phyloP scores from a whole-genome alignment of 1,140 invertebrate genomes.

The Drosophila gunungcola region DNA sequence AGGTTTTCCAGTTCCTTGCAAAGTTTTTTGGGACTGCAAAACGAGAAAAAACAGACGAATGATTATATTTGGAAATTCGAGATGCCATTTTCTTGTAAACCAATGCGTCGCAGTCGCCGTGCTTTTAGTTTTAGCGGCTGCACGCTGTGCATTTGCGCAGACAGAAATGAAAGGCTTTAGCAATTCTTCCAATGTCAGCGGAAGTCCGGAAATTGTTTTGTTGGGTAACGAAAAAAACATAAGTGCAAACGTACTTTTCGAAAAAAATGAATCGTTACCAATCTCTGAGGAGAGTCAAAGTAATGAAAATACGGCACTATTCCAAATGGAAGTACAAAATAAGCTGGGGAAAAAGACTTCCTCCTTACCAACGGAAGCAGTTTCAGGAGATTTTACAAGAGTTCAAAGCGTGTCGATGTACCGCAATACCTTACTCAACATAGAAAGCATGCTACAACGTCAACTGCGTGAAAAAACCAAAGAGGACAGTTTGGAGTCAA shows the following conservation, averaged over 20 bases:
- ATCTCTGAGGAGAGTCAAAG: conserved; percentile 1
- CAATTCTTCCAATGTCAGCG: conserved; percentile 11
- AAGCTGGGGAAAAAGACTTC: conserved; percentile 6
- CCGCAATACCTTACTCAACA: conserved; percentile 51
- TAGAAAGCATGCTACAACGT: conserved; percentile 59
- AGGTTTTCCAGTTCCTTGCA: background rate
- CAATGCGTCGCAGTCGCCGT: conserved; percentile 13
- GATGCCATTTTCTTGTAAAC: conserved; percentile 8
- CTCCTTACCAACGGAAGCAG: background rate
- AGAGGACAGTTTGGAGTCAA: conserved; percentile 74
- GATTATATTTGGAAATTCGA: conserved; percentile 4
- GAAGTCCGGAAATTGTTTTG: background rate
- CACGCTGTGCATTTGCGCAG: conserved; percentile 16
- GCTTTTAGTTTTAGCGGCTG: conserved; percentile 39
- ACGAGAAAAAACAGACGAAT: conserved; percentile 2
- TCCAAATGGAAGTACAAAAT: conserved; percentile 15
- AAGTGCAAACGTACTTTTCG: conserved; percentile 5
- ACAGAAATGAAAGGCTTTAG: background rate
- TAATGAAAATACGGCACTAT: background rate
- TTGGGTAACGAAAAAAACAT: conserved; percentile 1
- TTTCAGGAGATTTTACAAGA: conserved; percentile 1
- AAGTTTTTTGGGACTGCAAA: conserved; percentile 6
- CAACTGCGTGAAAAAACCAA: conserved; percentile 74
- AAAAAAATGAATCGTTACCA: conserved; percentile 7
- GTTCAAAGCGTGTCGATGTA: conserved; percentile 48